Percentiles rank a stretch among this genome's conserved stretches.
Evolutionary conservation across 2,888 invertebrate species (phyloP).

Genomic region (Rhabditoides inermis): DNA sequence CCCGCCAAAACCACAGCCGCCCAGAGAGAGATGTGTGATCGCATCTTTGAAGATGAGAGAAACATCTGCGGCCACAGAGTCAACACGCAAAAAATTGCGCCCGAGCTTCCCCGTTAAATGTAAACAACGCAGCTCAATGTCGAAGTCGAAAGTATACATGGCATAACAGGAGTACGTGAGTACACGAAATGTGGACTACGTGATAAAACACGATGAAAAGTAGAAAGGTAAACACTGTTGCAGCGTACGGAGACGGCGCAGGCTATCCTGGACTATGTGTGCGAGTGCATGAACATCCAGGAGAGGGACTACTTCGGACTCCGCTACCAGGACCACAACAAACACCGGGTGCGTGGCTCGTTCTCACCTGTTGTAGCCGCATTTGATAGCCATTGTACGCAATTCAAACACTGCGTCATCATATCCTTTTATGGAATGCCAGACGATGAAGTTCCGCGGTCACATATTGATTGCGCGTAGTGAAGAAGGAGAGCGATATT

Average conservation of each 20-base stretch:
- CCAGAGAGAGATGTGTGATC: too few relatives aligned
- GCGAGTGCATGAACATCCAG: conserved; percentile 77
- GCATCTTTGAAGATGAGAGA: background rate
- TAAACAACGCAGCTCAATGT: background rate
- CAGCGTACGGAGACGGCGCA: conserved; percentile 64
- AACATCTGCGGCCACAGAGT: background rate
- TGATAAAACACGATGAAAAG: background rate
- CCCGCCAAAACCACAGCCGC: too few relatives aligned
- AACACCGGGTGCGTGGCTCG: conserved; percentile 71
- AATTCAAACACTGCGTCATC: background rate
- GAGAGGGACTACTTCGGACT: conserved; percentile 91
- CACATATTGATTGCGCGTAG: too few relatives aligned
- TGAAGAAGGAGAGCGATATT: too few relatives aligned
- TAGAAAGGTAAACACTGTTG: too few relatives aligned
- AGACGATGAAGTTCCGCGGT: conserved; percentile 1
- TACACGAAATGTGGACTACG: background rate
- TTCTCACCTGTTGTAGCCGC: conserved; percentile 19
- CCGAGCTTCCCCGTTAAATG: too few relatives aligned
- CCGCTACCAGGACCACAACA: conserved; percentile 77
- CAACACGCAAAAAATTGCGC: too few relatives aligned
- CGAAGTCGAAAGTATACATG: background rate
- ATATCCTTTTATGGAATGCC: background rate
- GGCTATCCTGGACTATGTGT: conserved; percentile 79
- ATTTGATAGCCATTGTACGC: conserved; percentile 2
- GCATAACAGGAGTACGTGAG: background rate